Evolutionary conservation across 2,888 invertebrate species (phyloP).

Genomic region (Apodemia zela): DNA sequence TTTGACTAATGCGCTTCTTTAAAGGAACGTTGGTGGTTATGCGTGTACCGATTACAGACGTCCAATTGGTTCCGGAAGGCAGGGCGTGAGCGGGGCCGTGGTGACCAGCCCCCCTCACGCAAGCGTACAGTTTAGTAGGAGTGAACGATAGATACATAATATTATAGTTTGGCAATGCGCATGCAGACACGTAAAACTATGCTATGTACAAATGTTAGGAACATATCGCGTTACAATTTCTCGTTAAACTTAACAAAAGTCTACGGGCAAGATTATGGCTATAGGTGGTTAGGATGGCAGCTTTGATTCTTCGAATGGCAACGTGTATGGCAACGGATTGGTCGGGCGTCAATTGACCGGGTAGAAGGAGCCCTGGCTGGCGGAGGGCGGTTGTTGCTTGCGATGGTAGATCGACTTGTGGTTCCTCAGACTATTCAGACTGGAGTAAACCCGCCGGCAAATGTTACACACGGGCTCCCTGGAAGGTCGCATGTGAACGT

Average conservation of each 20-base stretch:
- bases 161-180: constrained; percentile 60
- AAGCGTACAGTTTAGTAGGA: constrained; percentile 56
- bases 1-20: constrained; percentile 77
- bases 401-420: constrained; percentile 96
- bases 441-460: constrained; percentile 95
- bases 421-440: constrained; percentile 93
- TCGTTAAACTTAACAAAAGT: constrained; percentile 67
- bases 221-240: constrained; percentile 69
- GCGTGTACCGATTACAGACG: constrained; percentile 75
- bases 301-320: constrained; percentile 66
- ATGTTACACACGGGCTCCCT: constrained; percentile 95
- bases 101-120: constrained; percentile 40
- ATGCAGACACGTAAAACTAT: constrained; percentile 74
- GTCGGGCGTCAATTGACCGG: constrained; percentile 67
- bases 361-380: constrained; percentile 65
- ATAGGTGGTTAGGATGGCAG: constrained; percentile 74
- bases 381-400: constrained; percentile 85
- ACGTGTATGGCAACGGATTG: constrained; percentile 46
- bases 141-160: constrained; percentile 64
- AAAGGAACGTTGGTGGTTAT: constrained; percentile 73
- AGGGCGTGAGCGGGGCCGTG: constrained; percentile 39
- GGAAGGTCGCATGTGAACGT: constrained; percentile 94
- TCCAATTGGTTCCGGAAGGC: constrained; percentile 77
- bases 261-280: constrained; percentile 77
- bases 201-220: constrained; percentile 79